These are phyloP conservation scores for Leptocoma aspasia DNA, from an alignment of 2,113 vertebrate species.

Conservation along the genomic window DNA sequence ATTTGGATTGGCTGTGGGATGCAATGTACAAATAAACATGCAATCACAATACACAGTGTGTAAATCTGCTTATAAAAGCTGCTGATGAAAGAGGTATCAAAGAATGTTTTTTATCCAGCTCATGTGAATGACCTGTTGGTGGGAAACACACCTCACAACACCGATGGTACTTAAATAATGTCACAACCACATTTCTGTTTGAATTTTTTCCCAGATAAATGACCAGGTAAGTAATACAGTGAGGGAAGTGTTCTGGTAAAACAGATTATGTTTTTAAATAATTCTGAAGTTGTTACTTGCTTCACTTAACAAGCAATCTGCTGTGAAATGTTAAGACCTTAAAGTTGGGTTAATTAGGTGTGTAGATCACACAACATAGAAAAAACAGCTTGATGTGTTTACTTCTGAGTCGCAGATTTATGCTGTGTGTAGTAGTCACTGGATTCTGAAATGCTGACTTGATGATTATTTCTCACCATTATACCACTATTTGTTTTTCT, in stretches of 20 bases:
- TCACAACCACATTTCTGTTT: background rate
- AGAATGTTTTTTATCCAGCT: background rate
- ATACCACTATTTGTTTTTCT: conserved; percentile 1
- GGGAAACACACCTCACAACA: background rate
- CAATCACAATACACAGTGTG: background rate
- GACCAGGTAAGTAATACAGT: background rate
- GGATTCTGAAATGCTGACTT: background rate
- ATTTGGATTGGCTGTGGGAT: background rate
- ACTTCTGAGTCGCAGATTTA: background rate
- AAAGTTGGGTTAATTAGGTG: background rate
- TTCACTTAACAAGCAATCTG: background rate
- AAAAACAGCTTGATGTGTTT: background rate
- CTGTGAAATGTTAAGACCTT: background rate
- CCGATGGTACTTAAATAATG: background rate
- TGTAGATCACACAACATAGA: background rate
- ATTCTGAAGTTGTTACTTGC: background rate
- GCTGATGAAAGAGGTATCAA: background rate
- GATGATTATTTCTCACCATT: background rate
- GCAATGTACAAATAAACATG: background rate
- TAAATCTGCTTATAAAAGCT: conserved; percentile 14
- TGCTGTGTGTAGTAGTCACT: background rate
- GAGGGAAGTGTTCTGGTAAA: background rate
- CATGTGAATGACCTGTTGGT: background rate
- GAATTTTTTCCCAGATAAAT: background rate
- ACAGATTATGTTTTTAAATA: background rate